These are phyloP conservation scores for Myotis planiceps DNA, from an alignment of 2,797 vertebrate genomes.

Conservation along the genomic window DNA sequence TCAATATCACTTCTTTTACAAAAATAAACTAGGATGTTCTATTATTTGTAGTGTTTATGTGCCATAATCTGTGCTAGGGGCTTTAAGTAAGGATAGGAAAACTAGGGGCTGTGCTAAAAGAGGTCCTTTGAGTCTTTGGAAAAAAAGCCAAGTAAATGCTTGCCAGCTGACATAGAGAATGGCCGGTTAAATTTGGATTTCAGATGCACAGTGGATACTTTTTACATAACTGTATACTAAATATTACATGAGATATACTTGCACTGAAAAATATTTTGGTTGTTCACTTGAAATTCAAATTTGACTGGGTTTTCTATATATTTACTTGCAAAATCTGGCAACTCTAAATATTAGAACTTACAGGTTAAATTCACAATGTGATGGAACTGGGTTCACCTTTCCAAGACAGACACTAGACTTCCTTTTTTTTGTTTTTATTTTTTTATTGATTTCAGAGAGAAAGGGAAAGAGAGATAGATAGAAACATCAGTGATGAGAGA, in stretches of 20 bases:
- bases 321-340: constrained; percentile 21
- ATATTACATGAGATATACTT: background rate
- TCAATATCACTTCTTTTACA: background rate
- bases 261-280: background rate
- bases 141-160: background rate
- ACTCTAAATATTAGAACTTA: background rate
- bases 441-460: too few relatives aligned
- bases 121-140: background rate
- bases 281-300: constrained; percentile 35
- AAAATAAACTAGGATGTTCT: background rate
- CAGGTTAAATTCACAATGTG: background rate
- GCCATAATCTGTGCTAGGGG: background rate
- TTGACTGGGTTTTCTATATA: background rate
- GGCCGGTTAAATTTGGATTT: background rate
- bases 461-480: too few relatives aligned
- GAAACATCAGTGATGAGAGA: too few relatives aligned
- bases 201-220: background rate
- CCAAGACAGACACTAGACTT: background rate
- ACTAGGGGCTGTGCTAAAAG: background rate
- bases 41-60: background rate
- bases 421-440: too few relatives aligned
- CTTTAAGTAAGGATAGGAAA: background rate
- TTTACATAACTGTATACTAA: background rate
- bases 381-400: background rate
- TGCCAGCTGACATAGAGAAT: background rate